Evolutionary conservation across 2,113 vertebrate species (phyloP), one percentile per base, ranked within the genome.

Genomic region (Taurulus bubalis): DNA sequence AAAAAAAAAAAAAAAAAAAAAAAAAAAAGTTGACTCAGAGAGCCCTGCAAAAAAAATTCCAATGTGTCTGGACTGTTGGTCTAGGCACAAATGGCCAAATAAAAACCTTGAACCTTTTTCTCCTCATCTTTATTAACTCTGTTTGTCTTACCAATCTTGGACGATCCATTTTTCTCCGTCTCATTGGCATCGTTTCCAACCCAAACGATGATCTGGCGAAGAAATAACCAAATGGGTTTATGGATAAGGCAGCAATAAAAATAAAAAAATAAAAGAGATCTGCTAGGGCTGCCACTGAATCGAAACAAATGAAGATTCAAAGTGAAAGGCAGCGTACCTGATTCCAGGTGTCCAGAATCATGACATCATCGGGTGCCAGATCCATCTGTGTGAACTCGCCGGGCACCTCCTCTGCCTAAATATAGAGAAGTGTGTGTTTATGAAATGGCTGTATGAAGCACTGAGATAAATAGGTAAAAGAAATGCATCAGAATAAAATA

Each of bases 341-440:
- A 67, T 90, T 72, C 84, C 88, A 84, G 1, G 87, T 90, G 75
- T 96, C 95, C 87, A 96, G 79, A 65, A 96, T 78, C 95, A 96
- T 96, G 79, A 96, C 88, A 38, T 96, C 95, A 80, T 96, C 95
- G 0, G 83, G 79, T 24, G 94, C 93, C 85, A 96, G 83, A 75
- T 96, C 95, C 0, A 75, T 3, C 90, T 96, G 95, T 40, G 91
- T 90, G 51, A 94, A 89, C 1, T 95, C 94, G 36, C 93, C 92
- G 0, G 93, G 91, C 36, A 96, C 92, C 80, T 95, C 94, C 22
- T 95, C 95, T 0, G 76, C 93, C 95, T 95, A 58, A 64, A 75
- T n/a, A 59, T 64, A 3, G 18, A 77, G 10, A 8, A 45, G 20
- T 4, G 53, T 2, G 49, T 1, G 9, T 8, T 87, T 77, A 71